Percentiles rank a stretch among this genome's conserved stretches.
These are phyloP conservation scores for Operophtera brumata DNA, from an alignment of 2,888 invertebrate species.

Conservation along the genomic window DNA sequence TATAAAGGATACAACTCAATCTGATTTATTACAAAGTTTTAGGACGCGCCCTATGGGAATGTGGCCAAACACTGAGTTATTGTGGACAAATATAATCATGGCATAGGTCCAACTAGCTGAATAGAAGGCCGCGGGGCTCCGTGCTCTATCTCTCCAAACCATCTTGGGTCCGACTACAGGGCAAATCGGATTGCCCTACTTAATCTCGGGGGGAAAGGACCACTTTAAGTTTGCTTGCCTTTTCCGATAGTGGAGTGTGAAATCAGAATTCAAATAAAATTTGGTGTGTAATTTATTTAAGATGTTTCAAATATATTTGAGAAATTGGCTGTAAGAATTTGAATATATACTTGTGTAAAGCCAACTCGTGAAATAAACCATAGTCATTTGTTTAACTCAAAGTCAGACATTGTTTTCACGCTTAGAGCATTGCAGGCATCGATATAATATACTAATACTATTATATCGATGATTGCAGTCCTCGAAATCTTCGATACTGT, in stretches of 20 bases:
- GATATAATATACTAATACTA: too few species aligned
- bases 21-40: slow-evolving; percentile 22
- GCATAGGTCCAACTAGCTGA: slow-evolving; percentile 28
- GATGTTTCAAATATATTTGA: neutral
- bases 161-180: slow-evolving; percentile 26
- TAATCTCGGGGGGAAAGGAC: slow-evolving; percentile 24
- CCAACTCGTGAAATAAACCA: too few species aligned
- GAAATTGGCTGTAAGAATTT: too few species aligned
- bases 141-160: slow-evolving; percentile 32
- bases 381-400: too few species aligned
- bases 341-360: too few species aligned
- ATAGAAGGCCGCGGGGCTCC: slow-evolving; percentile 14
- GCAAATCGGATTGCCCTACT: slow-evolving; percentile 25
- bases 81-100: slow-evolving; percentile 30
- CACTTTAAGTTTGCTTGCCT: slow-evolving; percentile 22
- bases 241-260: slow-evolving; percentile 23
- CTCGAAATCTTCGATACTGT: too few species aligned
- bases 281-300: neutral
- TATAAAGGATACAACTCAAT: slow-evolving; percentile 10
- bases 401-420: too few species aligned
- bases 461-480: too few species aligned
- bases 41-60: slow-evolving; percentile 25
- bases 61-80: slow-evolving; percentile 29
- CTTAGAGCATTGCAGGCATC: too few species aligned
- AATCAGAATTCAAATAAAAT: slow-evolving; percentile 11